Base-by-base conservation (phyloP, 2,888 invertebrate genomes). In the Gymnocheta viridis region DNA sequence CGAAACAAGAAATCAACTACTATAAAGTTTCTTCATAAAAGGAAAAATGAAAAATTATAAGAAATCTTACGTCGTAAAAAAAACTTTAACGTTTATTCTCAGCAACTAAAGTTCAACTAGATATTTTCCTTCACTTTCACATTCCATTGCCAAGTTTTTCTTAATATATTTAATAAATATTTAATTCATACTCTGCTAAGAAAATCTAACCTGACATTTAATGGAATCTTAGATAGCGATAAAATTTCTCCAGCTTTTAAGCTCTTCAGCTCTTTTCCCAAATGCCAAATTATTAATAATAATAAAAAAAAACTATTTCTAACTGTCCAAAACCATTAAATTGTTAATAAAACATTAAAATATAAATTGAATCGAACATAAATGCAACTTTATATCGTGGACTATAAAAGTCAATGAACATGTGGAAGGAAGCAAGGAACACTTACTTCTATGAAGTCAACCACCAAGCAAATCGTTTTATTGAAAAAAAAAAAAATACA, bases 321-420 rank as follows among this genome's bases (percentile, higher is more conserved):
- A 58, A 29, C 47, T 66, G 70, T 41, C 82, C 64, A 82, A 49
- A 49, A 82, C 70, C 38, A 17, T 56, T 76, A 70, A 24, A 24
- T 41, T 10, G 44, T 29, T 17, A 62, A 60, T 69, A 64, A 76
- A 69, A 70, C 56, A 82, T 66, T 66, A 76, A 22, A 76, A 76
- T 24, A 41, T 70, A 81, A 81, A 81, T 81, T 81, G 69, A 19
- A 81, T 74, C 29, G 17, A 54, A 56, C 69, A 41, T 51, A 17
- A 38, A 60, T 56, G 24, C 49, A 69, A 58, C 24, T 60, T 51
- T n/a, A 44, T 44, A 51, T 22, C 5, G 2, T 9, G 3, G n/a
- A 41, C 38, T 17, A 24, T 14, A 14, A 7, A 6, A n/a, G 14
- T 12, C n/a, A 12, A 54, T n/a, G 2, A 6, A 47, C 5, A 44